These are phyloP conservation scores for Ciconia boyciana DNA, from an alignment of 2,113 vertebrate genomes.

Conservation along the genomic window DNA sequence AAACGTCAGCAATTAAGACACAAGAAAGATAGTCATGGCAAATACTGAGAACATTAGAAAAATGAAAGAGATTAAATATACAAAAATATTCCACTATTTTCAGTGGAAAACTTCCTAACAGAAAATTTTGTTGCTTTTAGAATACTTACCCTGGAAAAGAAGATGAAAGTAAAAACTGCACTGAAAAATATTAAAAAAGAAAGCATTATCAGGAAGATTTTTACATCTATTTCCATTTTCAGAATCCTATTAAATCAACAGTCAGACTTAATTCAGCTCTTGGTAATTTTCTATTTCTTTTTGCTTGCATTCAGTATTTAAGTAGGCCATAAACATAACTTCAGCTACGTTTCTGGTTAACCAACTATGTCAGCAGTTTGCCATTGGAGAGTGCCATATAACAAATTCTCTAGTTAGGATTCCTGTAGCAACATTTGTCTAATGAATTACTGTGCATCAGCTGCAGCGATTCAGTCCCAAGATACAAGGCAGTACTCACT, in stretches of 20 bases:
- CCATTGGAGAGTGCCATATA: neutral
- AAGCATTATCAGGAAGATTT: neutral
- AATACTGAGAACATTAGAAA: neutral
- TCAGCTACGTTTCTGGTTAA: neutral
- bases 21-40: neutral
- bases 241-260: neutral
- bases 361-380: neutral
- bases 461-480: neutral
- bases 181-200: neutral
- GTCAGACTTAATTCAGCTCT: neutral
- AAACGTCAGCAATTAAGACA: neutral
- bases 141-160: neutral
- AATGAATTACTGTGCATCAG: neutral
- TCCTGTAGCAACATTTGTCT: neutral
- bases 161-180: neutral
- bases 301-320: neutral
- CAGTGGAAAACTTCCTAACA: neutral
- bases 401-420: neutral
- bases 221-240: neutral
- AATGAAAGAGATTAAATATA: neutral
- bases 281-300: neutral
- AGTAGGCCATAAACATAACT: neutral
- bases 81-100: neutral
- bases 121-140: neutral
- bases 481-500: neutral